These are phyloP conservation scores for Watsonalla cultraria DNA, from an alignment of 2,888 invertebrate genomes.

Conservation along the genomic window DNA sequence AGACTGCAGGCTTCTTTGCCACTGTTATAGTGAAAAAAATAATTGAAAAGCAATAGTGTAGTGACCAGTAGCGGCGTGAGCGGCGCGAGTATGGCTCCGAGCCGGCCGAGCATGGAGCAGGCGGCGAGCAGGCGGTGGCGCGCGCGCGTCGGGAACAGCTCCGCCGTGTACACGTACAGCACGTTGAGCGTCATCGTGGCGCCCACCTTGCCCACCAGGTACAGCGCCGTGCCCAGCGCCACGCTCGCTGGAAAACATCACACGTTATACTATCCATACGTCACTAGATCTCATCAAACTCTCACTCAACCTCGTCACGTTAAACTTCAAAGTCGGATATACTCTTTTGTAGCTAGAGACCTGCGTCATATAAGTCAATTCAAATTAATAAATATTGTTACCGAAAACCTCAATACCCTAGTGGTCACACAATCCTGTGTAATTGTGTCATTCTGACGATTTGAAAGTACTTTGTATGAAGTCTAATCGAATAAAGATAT, in stretches of 20 bases:
- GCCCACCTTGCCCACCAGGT: constrained; percentile 81
- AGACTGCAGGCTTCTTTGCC: too few relatives aligned
- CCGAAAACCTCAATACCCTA: too few relatives aligned
- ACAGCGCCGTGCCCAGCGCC: constrained; percentile 53
- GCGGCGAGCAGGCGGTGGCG: constrained; percentile 83
- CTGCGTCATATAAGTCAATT: too few relatives aligned
- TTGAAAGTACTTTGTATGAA: too few relatives aligned
- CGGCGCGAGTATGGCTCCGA: constrained; percentile 85
- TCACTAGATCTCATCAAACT: too few relatives aligned
- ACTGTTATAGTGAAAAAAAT: too few relatives aligned
- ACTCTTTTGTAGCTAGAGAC: too few relatives aligned
- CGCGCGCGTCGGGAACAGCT: constrained; percentile 85
- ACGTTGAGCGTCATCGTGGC: constrained; percentile 83
- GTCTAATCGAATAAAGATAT: too few relatives aligned
- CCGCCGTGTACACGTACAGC: constrained; percentile 84
- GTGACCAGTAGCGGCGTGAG: constrained; percentile 83
- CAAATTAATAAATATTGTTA: too few relatives aligned
- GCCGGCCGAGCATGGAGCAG: constrained; percentile 84
- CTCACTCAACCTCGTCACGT: not conserved
- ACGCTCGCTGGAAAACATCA: constrained; percentile 23
- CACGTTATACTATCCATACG: not conserved
- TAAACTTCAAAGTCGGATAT: not conserved
- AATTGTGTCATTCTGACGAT: too few relatives aligned
- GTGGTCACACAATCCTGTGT: too few relatives aligned
- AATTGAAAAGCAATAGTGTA: too few relatives aligned